Percentiles rank a stretch among this genome's conserved stretches.
Evolutionary conservation across 2,888 invertebrate genomes (phyloP).

Genomic region (Euclidia mi): DNA sequence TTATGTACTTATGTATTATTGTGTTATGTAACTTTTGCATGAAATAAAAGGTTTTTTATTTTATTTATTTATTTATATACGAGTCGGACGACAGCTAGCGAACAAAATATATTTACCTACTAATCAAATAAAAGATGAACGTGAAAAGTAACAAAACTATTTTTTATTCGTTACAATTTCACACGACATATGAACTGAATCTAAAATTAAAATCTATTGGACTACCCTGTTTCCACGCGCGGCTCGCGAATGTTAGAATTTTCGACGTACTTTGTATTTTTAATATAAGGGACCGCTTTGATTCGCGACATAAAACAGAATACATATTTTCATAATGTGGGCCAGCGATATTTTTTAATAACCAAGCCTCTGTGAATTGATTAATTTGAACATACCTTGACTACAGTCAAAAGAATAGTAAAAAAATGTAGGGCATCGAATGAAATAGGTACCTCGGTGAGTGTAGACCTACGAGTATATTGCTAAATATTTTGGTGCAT

Average conservation of each 20-base stretch:
- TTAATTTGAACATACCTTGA: neutral
- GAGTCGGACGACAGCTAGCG: too few species aligned
- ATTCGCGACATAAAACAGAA: slow-evolving; percentile 48
- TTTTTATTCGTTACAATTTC: slow-evolving; percentile 32
- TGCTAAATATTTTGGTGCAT: too few species aligned
- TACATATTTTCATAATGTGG: slow-evolving; percentile 26
- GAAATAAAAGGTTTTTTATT: too few species aligned
- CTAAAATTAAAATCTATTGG: slow-evolving; percentile 74
- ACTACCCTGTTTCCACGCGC: slow-evolving; percentile 56
- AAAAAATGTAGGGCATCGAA: too few species aligned
- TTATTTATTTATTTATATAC: too few species aligned
- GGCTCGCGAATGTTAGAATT: slow-evolving; percentile 55
- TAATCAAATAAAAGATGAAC: too few species aligned
- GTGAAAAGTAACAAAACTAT: slow-evolving; percentile 1
- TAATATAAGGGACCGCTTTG: slow-evolving; percentile 52
- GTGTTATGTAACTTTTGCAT: too few species aligned
- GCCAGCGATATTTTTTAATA: slow-evolving; percentile 17
- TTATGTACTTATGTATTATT: too few species aligned
- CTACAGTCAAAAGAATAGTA: too few species aligned
- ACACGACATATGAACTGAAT: slow-evolving; percentile 62
- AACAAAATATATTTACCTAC: too few species aligned
- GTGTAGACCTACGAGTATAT: too few species aligned
- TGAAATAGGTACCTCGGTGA: too few species aligned
- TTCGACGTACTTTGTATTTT: slow-evolving; percentile 58
- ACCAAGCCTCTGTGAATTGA: neutral